Percentiles rank a stretch among this genome's conserved stretches.
Evolutionary conservation across 2,797 vertebrate genomes (phyloP).

Genomic region (Poliocrania exsul): DNA sequence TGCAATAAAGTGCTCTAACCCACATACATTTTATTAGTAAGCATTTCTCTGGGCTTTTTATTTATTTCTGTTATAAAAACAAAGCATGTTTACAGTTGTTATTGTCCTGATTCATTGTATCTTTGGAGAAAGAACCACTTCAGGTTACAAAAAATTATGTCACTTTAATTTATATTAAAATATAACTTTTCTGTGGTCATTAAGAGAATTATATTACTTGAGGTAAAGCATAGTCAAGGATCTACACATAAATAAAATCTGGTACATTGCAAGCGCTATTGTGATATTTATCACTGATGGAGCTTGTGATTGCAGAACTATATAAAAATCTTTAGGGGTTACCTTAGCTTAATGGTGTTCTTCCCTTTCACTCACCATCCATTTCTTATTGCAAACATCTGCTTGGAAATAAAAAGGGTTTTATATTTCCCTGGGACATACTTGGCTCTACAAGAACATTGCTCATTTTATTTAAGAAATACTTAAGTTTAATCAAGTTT

Average conservation of each 20-base stretch:
- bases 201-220: conserved; percentile 55
- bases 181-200: conserved; percentile 35
- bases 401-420: conserved; percentile 81
- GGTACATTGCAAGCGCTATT: conserved; percentile 60
- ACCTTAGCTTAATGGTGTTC: conserved; percentile 78
- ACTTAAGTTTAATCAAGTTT: conserved; percentile 79
- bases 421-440: conserved; percentile 80
- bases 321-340: conserved; percentile 78
- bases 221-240: conserved; percentile 49
- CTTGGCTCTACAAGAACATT: conserved; percentile 76
- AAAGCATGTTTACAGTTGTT: conserved; percentile 53
- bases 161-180: conserved; percentile 35
- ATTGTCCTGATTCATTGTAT: conserved; percentile 28
- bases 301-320: conserved; percentile 72
- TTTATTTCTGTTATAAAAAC: conserved; percentile 36
- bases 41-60: neutral
- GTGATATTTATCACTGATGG: conserved; percentile 77
- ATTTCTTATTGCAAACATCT: conserved; percentile 88
- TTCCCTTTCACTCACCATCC: conserved; percentile 81
- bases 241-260: conserved; percentile 74
- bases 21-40: neutral
- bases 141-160: conserved; percentile 7
- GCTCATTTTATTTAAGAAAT: conserved; percentile 78
- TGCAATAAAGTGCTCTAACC: neutral
- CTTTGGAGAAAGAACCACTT: conserved; percentile 36